These are phyloP conservation scores for Catocala sponsa DNA, from an alignment of 2,888 invertebrate species.

Conservation along the genomic window DNA sequence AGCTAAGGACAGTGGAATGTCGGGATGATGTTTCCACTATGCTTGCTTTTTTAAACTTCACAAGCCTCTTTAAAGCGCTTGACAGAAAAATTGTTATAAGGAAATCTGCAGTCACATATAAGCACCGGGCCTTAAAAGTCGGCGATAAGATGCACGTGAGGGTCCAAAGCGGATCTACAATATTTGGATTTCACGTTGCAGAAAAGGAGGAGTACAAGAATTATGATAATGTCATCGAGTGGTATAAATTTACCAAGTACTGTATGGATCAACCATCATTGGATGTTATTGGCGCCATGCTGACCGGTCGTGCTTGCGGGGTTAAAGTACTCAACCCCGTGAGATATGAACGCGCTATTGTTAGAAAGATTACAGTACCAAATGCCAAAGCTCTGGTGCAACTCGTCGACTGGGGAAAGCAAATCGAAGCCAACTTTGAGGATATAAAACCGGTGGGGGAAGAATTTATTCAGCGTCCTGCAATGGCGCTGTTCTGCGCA, in stretches of 20 bases:
- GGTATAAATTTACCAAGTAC: conserved; percentile 12
- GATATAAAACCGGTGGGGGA: conserved; percentile 20
- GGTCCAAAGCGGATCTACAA: conserved; percentile 23
- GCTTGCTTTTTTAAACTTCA: conserved; percentile 19
- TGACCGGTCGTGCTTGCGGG: conserved; percentile 18
- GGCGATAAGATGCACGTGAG: conserved; percentile 28
- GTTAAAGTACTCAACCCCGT: conserved; percentile 18
- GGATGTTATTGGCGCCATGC: conserved; percentile 18
- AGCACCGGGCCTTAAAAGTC: conserved; percentile 15
- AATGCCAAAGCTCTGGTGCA: conserved; percentile 19
- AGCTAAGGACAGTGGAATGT: conserved; percentile 18
- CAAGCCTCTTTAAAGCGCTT: conserved; percentile 9
- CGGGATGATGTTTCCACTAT: conserved; percentile 28
- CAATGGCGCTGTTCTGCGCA: conserved; percentile 30
- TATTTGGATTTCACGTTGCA: conserved; percentile 30
- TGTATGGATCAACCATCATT: conserved; percentile 17
- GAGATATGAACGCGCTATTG: conserved; percentile 30
- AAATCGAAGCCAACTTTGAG: conserved; percentile 15
- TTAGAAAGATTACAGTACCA: conserved; percentile 16
- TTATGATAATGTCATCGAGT: background rate
- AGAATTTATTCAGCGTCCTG: conserved; percentile 19
- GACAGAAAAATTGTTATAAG: background rate
- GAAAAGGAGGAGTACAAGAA: conserved; percentile 25
- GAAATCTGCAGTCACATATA: conserved; percentile 9
- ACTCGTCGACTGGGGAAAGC: conserved; percentile 35